Evolutionary conservation across 2,888 invertebrate species (phyloP).

Genomic region (Piscicola geometra): DNA sequence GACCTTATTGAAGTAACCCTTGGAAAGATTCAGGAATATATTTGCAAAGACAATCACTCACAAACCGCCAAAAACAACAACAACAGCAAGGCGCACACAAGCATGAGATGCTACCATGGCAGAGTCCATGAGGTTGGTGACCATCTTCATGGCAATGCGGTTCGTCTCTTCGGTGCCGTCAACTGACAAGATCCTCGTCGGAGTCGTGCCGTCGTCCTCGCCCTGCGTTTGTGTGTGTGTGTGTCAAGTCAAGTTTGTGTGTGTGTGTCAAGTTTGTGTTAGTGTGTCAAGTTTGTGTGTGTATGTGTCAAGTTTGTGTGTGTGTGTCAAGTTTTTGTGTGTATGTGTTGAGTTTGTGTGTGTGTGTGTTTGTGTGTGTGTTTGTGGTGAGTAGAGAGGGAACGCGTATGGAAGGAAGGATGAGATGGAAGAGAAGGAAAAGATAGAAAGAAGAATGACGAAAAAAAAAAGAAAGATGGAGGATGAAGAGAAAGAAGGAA

Average conservation of each 20-base stretch:
- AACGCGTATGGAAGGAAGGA: too few relatives aligned
- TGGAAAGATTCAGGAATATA: background rate
- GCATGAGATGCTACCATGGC: conserved; percentile 44
- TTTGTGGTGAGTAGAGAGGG: background rate
- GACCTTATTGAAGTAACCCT: too few relatives aligned
- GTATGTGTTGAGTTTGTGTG: background rate
- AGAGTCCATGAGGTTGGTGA: conserved; percentile 72
- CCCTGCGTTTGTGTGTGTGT: conserved; percentile 6
- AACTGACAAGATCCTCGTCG: conserved; percentile 78
- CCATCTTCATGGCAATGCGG: conserved; percentile 78
- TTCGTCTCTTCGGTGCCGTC: conserved; percentile 79
- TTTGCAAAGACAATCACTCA: background rate
- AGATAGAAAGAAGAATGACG: too few relatives aligned
- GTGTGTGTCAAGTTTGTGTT: too few relatives aligned
- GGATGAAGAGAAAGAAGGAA: too few relatives aligned
- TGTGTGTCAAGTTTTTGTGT: background rate
- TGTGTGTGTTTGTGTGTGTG: too few relatives aligned
- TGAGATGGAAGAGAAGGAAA: too few relatives aligned
- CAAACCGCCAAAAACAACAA: background rate
- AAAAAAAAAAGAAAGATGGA: too few relatives aligned
- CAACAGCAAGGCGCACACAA: too few relatives aligned
- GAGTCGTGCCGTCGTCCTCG: conserved; percentile 65
- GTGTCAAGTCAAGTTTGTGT: too few relatives aligned
- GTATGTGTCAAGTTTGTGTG: background rate
- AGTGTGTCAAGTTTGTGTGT: too few relatives aligned